These are phyloP conservation scores for Lerista edwardsae DNA, from an alignment of 2,797 vertebrate genomes.

Conservation along the genomic window DNA sequence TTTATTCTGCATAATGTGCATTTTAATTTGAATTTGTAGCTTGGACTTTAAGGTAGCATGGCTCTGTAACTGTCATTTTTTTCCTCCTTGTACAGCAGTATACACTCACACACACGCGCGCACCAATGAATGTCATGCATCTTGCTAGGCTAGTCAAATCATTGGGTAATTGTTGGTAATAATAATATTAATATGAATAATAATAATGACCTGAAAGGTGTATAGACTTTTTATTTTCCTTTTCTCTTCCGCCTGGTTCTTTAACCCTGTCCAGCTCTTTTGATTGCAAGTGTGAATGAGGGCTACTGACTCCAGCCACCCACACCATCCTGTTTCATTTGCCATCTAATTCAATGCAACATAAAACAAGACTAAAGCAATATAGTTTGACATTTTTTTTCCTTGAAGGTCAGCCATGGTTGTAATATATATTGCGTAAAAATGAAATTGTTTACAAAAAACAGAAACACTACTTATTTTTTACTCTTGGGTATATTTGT, in stretches of 20 bases:
- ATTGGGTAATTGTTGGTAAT: conserved; percentile 85
- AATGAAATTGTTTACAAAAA: conserved; percentile 84
- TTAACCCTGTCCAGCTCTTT: conserved; percentile 65
- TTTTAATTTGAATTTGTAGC: conserved; percentile 87
- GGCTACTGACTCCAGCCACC: conserved; percentile 80
- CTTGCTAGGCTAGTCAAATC: conserved; percentile 90
- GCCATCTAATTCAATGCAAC: conserved; percentile 78
- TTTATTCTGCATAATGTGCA: conserved; percentile 73
- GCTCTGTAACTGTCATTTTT: conserved; percentile 89
- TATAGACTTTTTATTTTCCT: conserved; percentile 78
- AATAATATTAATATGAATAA: neutral
- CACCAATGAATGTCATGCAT: conserved; percentile 93
- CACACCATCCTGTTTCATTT: conserved; percentile 72
- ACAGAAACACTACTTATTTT: conserved; percentile 76
- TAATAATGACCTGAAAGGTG: conserved; percentile 90
- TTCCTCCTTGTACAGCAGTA: conserved; percentile 86
- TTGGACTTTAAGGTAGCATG: conserved; percentile 99
- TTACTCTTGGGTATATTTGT: conserved; percentile 63
- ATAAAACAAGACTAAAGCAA: conserved; percentile 81
- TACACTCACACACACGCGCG: conserved; percentile 79
- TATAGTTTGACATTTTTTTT: conserved; percentile 81
- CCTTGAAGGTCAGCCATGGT: conserved; percentile 82
- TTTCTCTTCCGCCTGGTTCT: conserved; percentile 56
- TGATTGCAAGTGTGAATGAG: conserved; percentile 77
- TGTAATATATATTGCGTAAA: conserved; percentile 81